phyloP scores from a whole-genome alignment of 1,140 invertebrate species.

The Megathymus violae region DNA sequence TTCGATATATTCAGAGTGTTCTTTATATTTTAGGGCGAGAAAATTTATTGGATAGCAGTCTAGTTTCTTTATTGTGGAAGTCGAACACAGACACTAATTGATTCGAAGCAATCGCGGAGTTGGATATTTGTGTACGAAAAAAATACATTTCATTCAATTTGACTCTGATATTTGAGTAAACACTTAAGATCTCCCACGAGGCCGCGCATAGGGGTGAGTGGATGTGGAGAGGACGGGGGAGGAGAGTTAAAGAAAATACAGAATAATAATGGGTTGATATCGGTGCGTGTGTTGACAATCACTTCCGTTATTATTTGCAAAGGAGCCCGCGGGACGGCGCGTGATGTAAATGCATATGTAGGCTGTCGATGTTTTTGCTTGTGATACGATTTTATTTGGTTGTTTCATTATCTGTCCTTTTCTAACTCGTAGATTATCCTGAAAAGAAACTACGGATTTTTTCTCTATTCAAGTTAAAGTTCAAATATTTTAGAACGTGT shows the following conservation, averaged over 20 bases:
- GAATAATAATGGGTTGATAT: constrained; percentile 67
- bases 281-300: constrained; percentile 76
- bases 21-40: no score
- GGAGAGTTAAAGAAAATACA: constrained; percentile 52
- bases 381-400: neutral
- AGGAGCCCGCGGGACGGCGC: constrained; percentile 53
- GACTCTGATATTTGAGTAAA: constrained; percentile 27
- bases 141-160: constrained; percentile 29
- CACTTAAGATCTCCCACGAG: constrained; percentile 20
- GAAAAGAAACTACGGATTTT: no score
- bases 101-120: constrained; percentile 9
- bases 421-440: neutral
- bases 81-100: constrained; percentile 1
- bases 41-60: no score
- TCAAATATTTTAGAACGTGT: no score
- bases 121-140: neutral
- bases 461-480: no score
- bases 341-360: constrained; percentile 2
- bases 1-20: no score
- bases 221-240: neutral
- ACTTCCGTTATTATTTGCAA: constrained; percentile 74
- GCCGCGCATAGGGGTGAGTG: constrained; percentile 11
- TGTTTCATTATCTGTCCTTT: no score
- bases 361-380: constrained; percentile 27
- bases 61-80: no score